Evolutionary conservation across 1,140 invertebrate species (phyloP).

Genomic region (Bombus picipes): DNA sequence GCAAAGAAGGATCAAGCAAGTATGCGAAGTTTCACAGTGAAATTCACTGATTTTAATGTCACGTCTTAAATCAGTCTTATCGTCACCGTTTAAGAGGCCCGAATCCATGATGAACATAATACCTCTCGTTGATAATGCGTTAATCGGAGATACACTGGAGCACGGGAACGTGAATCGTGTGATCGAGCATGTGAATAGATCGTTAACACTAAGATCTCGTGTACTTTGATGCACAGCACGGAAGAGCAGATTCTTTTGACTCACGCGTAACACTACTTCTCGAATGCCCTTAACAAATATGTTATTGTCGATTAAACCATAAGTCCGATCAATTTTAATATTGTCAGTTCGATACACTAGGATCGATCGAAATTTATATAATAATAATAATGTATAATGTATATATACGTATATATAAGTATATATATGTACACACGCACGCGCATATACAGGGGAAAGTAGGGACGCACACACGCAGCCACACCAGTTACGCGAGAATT

Average conservation of each 20-base stretch:
- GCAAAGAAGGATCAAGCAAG: background rate
- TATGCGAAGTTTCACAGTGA: background rate
- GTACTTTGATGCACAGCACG: constrained; percentile 54
- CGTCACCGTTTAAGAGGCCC: background rate
- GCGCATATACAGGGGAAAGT: too few relatives aligned
- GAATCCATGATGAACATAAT: background rate
- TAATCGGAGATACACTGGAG: constrained; percentile 29
- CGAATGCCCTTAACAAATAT: constrained; percentile 56
- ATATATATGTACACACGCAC: constrained; percentile 10
- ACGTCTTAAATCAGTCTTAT: too few relatives aligned
- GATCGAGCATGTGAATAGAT: constrained; percentile 32
- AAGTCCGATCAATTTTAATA: constrained; percentile 8
- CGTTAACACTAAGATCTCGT: constrained; percentile 41
- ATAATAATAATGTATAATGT: constrained; percentile 23
- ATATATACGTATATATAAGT: constrained; percentile 17
- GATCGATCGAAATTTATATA: constrained; percentile 26
- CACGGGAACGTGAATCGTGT: constrained; percentile 36
- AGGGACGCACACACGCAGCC: constrained; percentile 4
- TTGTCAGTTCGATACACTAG: constrained; percentile 28
- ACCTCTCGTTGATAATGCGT: background rate
- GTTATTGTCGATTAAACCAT: constrained; percentile 29
- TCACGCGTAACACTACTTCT: constrained; percentile 54
- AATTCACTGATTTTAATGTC: background rate
- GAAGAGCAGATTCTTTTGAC: constrained; percentile 65
- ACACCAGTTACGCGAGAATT: background rate